phyloP scores from a whole-genome alignment of 2,797 vertebrate species.

The Esox masquinongy region DNA sequence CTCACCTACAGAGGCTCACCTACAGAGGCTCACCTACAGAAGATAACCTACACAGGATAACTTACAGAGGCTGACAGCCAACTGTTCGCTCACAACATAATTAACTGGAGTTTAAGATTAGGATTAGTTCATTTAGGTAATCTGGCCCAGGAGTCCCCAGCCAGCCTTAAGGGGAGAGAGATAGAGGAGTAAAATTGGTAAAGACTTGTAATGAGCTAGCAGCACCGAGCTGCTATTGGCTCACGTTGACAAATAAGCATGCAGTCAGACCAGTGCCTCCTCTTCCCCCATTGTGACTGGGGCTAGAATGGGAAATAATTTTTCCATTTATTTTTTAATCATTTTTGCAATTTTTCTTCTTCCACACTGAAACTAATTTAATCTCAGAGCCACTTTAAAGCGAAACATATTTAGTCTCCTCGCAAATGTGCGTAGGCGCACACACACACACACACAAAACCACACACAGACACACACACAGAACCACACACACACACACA shows the following conservation, averaged over 20 bases:
- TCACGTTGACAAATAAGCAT: conserved; percentile 63
- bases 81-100: conserved; percentile 64
- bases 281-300: conserved; percentile 59
- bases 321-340: conserved; percentile 74
- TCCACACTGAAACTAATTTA: conserved; percentile 61
- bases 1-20: too few relatives aligned
- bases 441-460: neutral
- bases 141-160: conserved; percentile 60
- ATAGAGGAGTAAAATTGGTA: conserved; percentile 61
- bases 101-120: conserved; percentile 64
- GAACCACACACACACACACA: conserved; percentile 15
- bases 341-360: conserved; percentile 61
- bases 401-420: conserved; percentile 43
- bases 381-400: conserved; percentile 61
- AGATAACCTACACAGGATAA: too few relatives aligned
- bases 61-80: conserved; percentile 34
- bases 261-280: conserved; percentile 53
- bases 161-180: conserved; percentile 46
- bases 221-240: conserved; percentile 47
- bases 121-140: conserved; percentile 71
- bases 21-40: too few relatives aligned
- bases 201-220: conserved; percentile 64
- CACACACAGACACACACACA: conserved; percentile 2
- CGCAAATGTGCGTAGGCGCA: neutral
- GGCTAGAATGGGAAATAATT: conserved; percentile 62